Percentiles rank a stretch among this genome's conserved stretches.
These are phyloP conservation scores for Pissodes strobi DNA, from an alignment of 1,140 invertebrate genomes.

Conservation along the genomic window DNA sequence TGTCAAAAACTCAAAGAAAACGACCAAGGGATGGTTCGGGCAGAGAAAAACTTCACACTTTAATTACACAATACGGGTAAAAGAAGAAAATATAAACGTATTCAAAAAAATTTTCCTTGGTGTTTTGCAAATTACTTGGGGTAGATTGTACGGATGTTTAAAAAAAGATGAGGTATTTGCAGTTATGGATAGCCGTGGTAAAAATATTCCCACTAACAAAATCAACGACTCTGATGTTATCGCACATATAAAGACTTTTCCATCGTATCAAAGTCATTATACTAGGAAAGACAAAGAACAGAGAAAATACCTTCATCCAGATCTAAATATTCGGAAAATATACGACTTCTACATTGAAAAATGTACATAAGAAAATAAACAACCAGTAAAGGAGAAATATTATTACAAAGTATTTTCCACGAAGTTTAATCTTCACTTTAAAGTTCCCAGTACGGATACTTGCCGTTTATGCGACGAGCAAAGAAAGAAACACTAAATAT, in stretches of 20 bases:
- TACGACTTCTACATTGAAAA: constrained; percentile 32
- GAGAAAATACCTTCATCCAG: constrained; percentile 25
- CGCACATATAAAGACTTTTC: constrained; percentile 32
- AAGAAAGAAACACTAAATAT: too few relatives aligned
- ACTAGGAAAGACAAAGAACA: constrained; percentile 19
- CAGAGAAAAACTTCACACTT: too few relatives aligned
- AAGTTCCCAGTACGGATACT: constrained; percentile 15
- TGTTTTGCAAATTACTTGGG: constrained; percentile 25
- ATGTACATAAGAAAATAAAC: constrained; percentile 8
- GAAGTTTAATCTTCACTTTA: constrained; percentile 36
- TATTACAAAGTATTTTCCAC: too few relatives aligned
- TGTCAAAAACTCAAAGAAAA: too few relatives aligned
- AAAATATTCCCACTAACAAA: too few relatives aligned
- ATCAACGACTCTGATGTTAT: too few relatives aligned
- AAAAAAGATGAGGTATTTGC: constrained; percentile 5
- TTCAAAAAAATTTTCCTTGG: not conserved
- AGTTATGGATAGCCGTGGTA: constrained; percentile 1
- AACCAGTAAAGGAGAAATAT: constrained; percentile 15
- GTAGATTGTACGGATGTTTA: constrained; percentile 12
- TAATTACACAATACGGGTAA: constrained; percentile 6
- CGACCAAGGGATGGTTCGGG: constrained; percentile 12
- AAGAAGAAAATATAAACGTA: constrained; percentile 26
- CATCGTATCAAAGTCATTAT: constrained; percentile 29
- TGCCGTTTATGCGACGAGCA: constrained; percentile 17
- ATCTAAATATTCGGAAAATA: constrained; percentile 41